These are phyloP conservation scores for Metaphire vulgaris DNA, from an alignment of 1,140 invertebrate species.

Conservation along the genomic window DNA sequence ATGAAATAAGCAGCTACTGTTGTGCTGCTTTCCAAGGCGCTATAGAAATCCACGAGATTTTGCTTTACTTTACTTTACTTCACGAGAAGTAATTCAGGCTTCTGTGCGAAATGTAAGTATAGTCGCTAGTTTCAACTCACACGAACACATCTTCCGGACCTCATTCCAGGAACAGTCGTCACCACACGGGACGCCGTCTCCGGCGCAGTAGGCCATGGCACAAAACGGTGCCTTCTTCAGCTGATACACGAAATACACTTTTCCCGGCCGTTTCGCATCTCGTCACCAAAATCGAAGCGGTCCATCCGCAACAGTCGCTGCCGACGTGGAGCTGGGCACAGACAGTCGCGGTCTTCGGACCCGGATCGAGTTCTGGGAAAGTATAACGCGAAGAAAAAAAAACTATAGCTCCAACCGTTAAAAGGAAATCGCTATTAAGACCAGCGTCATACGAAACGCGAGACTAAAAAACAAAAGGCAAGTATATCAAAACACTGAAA, in stretches of 20 bases:
- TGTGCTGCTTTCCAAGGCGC: not conserved
- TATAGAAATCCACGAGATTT: not conserved
- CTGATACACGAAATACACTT: conserved; percentile 14
- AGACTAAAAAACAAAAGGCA: no score
- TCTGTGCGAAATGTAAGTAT: not conserved
- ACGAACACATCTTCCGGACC: not conserved
- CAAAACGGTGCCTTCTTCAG: conserved; percentile 13
- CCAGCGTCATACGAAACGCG: no score
- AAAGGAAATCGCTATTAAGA: no score
- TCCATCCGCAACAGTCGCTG: not conserved
- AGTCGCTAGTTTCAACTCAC: not conserved
- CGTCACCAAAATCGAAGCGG: not conserved
- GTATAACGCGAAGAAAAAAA: no score
- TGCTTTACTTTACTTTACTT: not conserved
- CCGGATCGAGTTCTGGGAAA: no score
- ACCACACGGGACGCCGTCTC: not conserved
- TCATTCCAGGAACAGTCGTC: not conserved
- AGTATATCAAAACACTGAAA: no score
- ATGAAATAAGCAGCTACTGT: no score
- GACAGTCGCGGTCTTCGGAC: not conserved
- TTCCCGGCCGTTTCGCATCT: not conserved
- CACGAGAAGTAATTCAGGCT: not conserved
- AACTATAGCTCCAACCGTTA: no score
- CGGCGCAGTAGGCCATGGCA: conserved; percentile 22
- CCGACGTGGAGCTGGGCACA: not conserved